Conservation (phyloP, 1,140 invertebrate species). For the Lordiphosa mommai region DNA sequence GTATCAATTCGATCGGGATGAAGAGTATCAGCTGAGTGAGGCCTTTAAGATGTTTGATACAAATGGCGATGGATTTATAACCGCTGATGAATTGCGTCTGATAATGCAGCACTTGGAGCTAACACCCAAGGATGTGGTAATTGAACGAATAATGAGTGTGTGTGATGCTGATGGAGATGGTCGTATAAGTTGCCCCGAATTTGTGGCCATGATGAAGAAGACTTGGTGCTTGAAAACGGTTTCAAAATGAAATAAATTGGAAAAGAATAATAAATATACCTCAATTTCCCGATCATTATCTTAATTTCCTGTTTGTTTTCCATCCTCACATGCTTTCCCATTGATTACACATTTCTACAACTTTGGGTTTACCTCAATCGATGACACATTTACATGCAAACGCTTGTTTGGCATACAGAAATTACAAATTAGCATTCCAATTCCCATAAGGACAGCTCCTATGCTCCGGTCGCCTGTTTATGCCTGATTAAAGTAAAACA, state of each 20-base stretch:
- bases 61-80: slow-evolving; percentile 95
- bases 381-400: neutral
- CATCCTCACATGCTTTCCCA: neutral
- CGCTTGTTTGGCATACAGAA: no score
- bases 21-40: slow-evolving; percentile 27
- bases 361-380: neutral
- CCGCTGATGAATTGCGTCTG: slow-evolving; percentile 92
- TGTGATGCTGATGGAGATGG: slow-evolving; percentile 93
- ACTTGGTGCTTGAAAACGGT: no score
- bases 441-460: neutral
- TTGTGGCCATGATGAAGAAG: slow-evolving; percentile 12
- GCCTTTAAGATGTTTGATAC: slow-evolving; percentile 91
- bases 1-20: slow-evolving; percentile 38
- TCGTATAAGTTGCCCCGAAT: slow-evolving; percentile 88
- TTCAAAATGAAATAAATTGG: no score
- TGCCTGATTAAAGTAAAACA: slow-evolving; percentile 11
- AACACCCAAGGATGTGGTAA: neutral
- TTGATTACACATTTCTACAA: no score
- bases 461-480: neutral
- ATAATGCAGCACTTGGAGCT: slow-evolving; percentile 87
- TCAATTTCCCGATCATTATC: no score
- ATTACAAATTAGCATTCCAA: slow-evolving; percentile 4
- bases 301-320: neutral
- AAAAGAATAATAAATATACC: no score
- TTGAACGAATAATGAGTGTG: slow-evolving; percentile 80